Evolutionary conservation across 2,888 invertebrate genomes (phyloP), one percentile per base, ranked within the genome.

Genomic region (Molanna angustata): DNA sequence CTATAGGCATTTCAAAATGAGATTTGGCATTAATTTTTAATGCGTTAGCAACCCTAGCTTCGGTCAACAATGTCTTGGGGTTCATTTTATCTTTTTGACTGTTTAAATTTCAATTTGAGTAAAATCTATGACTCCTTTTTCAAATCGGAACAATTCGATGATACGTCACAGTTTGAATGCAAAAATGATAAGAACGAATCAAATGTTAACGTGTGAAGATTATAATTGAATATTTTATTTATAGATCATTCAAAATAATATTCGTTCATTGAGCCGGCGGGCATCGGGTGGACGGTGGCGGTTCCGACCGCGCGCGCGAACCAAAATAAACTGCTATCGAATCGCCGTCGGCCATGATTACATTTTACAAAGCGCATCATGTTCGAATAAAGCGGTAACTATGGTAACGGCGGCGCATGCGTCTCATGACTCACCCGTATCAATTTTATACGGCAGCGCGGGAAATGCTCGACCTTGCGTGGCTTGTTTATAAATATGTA

Each of bases 361-460:
- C 21, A 19, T 27, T 7, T 35, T 20, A 45, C 20, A 45, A 45
- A 11, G 31, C 37, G n/a, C 47, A 37, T 37, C 47, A 47, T 47
- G 16, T 47, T 47, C 22, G 47, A 22, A 37, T 47, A 22, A 9
- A 13, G 35, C 33, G 47, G 52, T 52, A 32, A 35, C 47, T 31
- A 52, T 47, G 43, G 47, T 13, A 14, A 42, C 47, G 16, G n/a
- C n/a, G n/a, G 20, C 52, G 52, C 52, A 52, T 42, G 52, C 52
- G 52, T 31, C 27, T 11, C 4, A 27, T 27, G 27, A n/a, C n/a
- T n/a, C n/a, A n/a, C n/a, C n/a, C n/a, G n/a, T n/a, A n/a, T n/a
- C n/a, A n/a, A n/a, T n/a, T n/a, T n/a, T n/a, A n/a, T n/a, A n/a
- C n/a, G n/a, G n/a, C n/a, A n/a, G n/a, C n/a, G n/a, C n/a, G n/a